Percentiles rank a stretch among this genome's conserved stretches.
These are phyloP conservation scores for Apus apus DNA, from an alignment of 2,113 vertebrate genomes.

Conservation along the genomic window DNA sequence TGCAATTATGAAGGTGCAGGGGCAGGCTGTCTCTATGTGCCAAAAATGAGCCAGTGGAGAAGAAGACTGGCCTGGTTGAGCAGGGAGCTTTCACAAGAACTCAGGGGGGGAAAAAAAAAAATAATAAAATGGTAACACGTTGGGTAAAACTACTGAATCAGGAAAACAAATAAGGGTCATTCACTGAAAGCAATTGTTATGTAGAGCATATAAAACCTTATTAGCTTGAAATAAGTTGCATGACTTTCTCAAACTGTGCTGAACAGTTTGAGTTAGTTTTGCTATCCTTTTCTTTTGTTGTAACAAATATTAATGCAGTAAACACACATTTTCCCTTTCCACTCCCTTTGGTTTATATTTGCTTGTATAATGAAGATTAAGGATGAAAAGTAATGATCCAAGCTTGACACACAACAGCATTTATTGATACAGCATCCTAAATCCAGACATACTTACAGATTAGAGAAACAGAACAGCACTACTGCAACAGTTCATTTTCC, in stretches of 20 bases:
- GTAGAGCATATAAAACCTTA: not conserved
- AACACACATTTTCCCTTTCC: not conserved
- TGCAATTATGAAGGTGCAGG: too few species aligned
- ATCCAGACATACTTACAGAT: accelerated
- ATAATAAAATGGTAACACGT: too few species aligned
- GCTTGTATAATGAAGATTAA: not conserved
- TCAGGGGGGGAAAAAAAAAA: too few species aligned
- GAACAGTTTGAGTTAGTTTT: not conserved
- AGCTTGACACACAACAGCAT: not conserved
- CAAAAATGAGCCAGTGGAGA: too few species aligned
- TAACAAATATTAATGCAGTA: not conserved
- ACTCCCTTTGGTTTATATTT: not conserved
- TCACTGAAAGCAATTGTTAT: not conserved
- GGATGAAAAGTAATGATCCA: not conserved
- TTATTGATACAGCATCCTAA: not conserved
- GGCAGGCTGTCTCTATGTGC: too few species aligned
- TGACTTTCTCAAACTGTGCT: not conserved
- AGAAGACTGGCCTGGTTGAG: not conserved
- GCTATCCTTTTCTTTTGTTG: not conserved
- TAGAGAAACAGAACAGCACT: not conserved
- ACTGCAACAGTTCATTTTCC: not conserved
- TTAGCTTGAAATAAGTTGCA: not conserved
- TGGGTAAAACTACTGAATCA: not conserved
- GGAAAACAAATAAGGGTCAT: not conserved
- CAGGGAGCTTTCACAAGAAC: too few species aligned